These are phyloP conservation scores for Papilio protenor DNA, from an alignment of 2,888 invertebrate species.

Conservation along the genomic window DNA sequence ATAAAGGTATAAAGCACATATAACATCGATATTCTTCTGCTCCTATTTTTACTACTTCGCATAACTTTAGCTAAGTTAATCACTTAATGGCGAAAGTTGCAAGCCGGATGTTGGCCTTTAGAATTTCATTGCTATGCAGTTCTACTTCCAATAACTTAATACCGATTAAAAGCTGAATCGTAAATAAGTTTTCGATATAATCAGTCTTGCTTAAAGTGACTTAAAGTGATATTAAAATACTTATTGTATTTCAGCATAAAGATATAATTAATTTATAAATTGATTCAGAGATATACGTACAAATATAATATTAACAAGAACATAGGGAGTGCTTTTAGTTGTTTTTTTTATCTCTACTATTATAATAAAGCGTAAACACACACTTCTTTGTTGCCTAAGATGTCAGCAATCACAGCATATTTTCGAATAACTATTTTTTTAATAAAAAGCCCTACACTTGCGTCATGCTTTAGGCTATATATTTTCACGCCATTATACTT, in stretches of 20 bases:
- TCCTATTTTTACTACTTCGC: background rate
- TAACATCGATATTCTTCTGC: background rate
- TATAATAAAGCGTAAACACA: too few relatives aligned
- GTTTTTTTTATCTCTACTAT: too few relatives aligned
- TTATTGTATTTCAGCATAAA: background rate
- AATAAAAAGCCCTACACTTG: too few relatives aligned
- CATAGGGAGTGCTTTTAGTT: too few relatives aligned
- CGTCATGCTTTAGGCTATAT: too few relatives aligned
- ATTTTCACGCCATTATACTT: too few relatives aligned
- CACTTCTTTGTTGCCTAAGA: too few relatives aligned
- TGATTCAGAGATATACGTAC: background rate
- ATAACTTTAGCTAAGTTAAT: constrained; percentile 14
- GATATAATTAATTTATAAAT: background rate
- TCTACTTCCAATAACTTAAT: constrained; percentile 10
- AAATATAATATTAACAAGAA: too few relatives aligned
- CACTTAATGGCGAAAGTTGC: constrained; percentile 18
- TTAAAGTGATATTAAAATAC: background rate
- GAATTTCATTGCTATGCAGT: constrained; percentile 33
- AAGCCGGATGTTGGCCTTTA: constrained; percentile 13
- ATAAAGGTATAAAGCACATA: background rate
- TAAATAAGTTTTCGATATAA: constrained; percentile 20
- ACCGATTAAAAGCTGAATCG: constrained; percentile 30
- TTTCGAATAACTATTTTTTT: too few relatives aligned
- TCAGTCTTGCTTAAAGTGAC: background rate
- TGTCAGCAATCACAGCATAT: too few relatives aligned